phyloP scores from a whole-genome alignment of 2,888 invertebrate genomes.

The Lycophotia porphyrea region DNA sequence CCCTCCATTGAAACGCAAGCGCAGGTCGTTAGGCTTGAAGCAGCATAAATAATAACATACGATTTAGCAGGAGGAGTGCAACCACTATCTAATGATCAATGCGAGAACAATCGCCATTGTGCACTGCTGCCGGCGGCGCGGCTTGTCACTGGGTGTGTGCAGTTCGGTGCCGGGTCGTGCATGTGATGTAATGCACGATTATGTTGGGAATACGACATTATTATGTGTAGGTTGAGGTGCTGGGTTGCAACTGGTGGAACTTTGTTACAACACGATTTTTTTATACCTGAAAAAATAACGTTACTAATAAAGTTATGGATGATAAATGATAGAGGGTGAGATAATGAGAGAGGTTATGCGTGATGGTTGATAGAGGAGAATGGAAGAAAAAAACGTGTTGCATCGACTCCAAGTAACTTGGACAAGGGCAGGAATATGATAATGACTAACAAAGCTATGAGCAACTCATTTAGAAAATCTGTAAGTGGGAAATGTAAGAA shows the following conservation, averaged over 20 bases:
- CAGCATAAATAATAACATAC: conserved; percentile 74
- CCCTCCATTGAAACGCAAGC: conserved; percentile 60
- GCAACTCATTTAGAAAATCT: background rate
- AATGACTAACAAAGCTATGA: background rate
- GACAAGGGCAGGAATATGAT: too few relatives aligned
- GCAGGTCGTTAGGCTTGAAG: conserved; percentile 68
- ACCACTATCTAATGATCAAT: conserved; percentile 77
- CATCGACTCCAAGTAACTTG: too few relatives aligned
- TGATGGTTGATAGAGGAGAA: too few relatives aligned
- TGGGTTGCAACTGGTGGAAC: conserved; percentile 36
- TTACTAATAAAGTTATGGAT: too few relatives aligned
- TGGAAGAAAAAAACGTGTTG: too few relatives aligned
- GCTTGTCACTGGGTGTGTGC: conserved; percentile 82
- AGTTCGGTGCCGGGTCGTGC: conserved; percentile 63
- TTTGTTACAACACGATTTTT: background rate
- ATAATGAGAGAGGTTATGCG: too few relatives aligned
- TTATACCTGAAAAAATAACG: too few relatives aligned
- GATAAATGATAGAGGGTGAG: too few relatives aligned
- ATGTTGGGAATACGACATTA: conserved; percentile 66
- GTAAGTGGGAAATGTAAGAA: background rate
- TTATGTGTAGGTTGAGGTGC: conserved; percentile 38
- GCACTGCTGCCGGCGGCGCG: conserved; percentile 82
- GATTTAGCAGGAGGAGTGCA: conserved; percentile 73
- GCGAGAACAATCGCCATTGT: conserved; percentile 87
- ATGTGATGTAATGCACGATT: conserved; percentile 69